Conservation (phyloP, 2,113 vertebrate genomes). For the Eretmochelys imbricata region DNA sequence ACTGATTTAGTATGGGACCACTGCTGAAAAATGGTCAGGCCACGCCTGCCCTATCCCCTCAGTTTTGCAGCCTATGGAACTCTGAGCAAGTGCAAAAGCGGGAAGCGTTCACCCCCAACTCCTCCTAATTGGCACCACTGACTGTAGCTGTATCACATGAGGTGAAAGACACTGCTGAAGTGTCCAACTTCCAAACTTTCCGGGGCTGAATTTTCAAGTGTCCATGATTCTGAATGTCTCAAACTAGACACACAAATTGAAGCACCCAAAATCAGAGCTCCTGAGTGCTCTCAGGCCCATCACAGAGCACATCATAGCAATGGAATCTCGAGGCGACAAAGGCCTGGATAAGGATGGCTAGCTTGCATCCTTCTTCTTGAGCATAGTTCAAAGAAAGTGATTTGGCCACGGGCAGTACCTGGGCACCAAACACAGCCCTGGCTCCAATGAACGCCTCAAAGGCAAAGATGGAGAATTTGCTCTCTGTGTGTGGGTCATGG, state of each 20-base stretch:
- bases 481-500: not conserved
- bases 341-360: not conserved
- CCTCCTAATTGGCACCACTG: not conserved
- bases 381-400: not conserved
- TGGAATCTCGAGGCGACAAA: not conserved
- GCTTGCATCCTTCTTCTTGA: not conserved
- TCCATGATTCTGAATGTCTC: not conserved
- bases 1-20: not conserved
- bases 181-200: not conserved
- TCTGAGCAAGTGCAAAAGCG: not conserved
- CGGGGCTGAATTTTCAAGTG: not conserved
- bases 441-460: not conserved
- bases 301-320: not conserved
- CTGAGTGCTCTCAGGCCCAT: not conserved
- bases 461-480: not conserved
- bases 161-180: not conserved
- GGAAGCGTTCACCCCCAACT: not conserved
- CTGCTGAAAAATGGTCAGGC: not conserved
- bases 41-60: not conserved
- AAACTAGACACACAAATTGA: not conserved
- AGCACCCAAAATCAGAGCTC: not conserved
- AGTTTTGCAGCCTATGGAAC: not conserved
- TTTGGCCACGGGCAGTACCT: not conserved
- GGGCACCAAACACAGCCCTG: not conserved
- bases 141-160: not conserved